These are phyloP conservation scores for Lasius fuliginosus DNA, from an alignment of 2,888 invertebrate genomes.

Conservation along the genomic window DNA sequence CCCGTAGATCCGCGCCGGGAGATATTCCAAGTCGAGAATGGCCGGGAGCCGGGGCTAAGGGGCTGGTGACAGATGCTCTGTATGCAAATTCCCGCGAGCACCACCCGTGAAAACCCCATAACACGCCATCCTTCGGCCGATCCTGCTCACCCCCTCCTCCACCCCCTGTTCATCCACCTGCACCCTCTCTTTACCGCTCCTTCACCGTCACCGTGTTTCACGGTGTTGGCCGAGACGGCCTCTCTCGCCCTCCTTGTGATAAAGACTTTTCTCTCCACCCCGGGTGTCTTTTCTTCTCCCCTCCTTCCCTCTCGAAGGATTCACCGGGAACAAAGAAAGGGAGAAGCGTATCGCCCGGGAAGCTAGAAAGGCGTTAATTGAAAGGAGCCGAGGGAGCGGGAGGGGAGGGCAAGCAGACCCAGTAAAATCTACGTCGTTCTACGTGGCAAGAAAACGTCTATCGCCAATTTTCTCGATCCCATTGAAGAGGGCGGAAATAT, in stretches of 20 bases:
- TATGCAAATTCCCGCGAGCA: slow-evolving; percentile 84
- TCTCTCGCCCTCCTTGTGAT: slow-evolving; percentile 70
- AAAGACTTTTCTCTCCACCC: slow-evolving; percentile 74
- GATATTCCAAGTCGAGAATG: slow-evolving; percentile 85
- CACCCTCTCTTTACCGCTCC: slow-evolving; percentile 67
- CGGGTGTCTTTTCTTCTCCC: slow-evolving; percentile 39
- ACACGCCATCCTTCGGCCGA: slow-evolving; percentile 71
- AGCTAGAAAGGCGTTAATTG: slow-evolving; percentile 80
- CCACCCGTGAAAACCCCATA: slow-evolving; percentile 81
- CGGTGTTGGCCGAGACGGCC: slow-evolving; percentile 63
- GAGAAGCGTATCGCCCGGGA: slow-evolving; percentile 66
- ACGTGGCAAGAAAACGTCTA: slow-evolving; percentile 60
- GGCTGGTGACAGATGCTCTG: slow-evolving; percentile 86
- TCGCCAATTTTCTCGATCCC: slow-evolving; percentile 70
- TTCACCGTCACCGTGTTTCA: slow-evolving; percentile 66
- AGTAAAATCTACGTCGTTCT: slow-evolving; percentile 67
- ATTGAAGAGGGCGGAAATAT: slow-evolving; percentile 43
- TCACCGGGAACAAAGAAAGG: slow-evolving; percentile 70
- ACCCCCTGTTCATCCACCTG: slow-evolving; percentile 59
- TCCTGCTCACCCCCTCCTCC: slow-evolving; percentile 40
- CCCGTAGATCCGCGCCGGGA: slow-evolving; percentile 84
- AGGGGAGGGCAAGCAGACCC: slow-evolving; percentile 61
- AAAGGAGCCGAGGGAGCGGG: slow-evolving; percentile 74
- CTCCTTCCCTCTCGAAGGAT: slow-evolving; percentile 43
- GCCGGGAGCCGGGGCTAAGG: slow-evolving; percentile 83